Evolutionary conservation across 2,113 vertebrate species (phyloP), one percentile per base, ranked within the genome.

Genomic region (Pachyramphus minor): DNA sequence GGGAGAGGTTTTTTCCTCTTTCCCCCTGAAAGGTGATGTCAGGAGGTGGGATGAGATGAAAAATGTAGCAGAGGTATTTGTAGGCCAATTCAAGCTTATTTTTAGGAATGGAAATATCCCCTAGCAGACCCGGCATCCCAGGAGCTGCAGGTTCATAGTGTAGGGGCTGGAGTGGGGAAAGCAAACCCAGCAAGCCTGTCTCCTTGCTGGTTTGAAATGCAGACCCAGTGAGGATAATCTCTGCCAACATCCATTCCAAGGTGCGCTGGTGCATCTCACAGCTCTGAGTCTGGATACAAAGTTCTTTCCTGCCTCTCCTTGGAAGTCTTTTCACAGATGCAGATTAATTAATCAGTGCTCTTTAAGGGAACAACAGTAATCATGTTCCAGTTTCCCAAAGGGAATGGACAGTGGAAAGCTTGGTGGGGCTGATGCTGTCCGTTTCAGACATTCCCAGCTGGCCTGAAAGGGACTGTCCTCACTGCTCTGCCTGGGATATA

Each of bases 231-330:
- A 45, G 85, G 71, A 41, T 4, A 2, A 30, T 17, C 68, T 12
- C 35, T 33, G 82, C 92, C 82, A 27, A 1, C 2, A 45, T 11
- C 5, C 17, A 0, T 23, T 66, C 45, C 0, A 0, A 12, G 63
- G 13, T 19, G 37, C 53, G 0, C 62, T 50, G 18, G 41, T 30
- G 4, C 25, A 10, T 15, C 35, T 56, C 66, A 1, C 16, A 4
- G 31, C 28, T 27, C 72, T 6, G 50, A 3, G 3, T 28, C 30
- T 33, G 31, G 67, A 41, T 24, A 39, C 50, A 42, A 19, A 78
- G 19, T 60, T 63, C 5, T 78, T 17, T 59, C 37, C 72, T 84
- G 50, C 63, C 59, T 25, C 47, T 68, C 80, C 80, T 52, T 7
- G 22, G 64, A 72, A 69, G 52, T 18, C 33, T 37, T 44, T 31